A percentile compares a stretch with the other conserved stretches of the same genome.
These are phyloP conservation scores for Montifringilla adamsi DNA, from an alignment of 2,113 vertebrate genomes.

Conservation along the genomic window DNA sequence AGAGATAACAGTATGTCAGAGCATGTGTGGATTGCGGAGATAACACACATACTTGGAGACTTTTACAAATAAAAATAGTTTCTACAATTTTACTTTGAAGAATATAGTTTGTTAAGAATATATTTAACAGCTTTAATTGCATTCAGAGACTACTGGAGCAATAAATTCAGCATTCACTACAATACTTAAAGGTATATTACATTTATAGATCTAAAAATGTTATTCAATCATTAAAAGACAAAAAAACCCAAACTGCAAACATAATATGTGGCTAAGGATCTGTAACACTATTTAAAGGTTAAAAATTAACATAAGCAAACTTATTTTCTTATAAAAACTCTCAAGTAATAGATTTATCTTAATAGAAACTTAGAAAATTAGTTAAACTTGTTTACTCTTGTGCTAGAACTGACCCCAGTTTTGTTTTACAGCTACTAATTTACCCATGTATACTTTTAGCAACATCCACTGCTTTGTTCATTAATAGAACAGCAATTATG, in stretches of 20 bases:
- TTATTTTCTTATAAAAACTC: not conserved
- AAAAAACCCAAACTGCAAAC: not conserved
- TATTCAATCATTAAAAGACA: not conserved
- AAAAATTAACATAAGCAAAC: not conserved
- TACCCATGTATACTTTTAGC: not conserved
- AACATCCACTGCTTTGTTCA: not conserved
- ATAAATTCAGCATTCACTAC: not conserved
- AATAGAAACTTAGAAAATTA: not conserved
- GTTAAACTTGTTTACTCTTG: not conserved
- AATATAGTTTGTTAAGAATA: not conserved
- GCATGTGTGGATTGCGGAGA: slow-evolving; percentile 31
- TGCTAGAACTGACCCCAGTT: not conserved
- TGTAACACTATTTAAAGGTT: not conserved
- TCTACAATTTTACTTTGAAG: not conserved
- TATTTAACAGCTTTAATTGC: not conserved
- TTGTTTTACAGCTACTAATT: not conserved
- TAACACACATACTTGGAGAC: slow-evolving; percentile 30
- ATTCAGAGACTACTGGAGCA: not conserved
- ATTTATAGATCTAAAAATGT: not conserved
- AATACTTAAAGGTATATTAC: not conserved
- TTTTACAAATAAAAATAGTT: slow-evolving; percentile 1
- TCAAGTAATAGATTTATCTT: not conserved
- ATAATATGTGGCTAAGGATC: not conserved
- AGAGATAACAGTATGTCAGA: slow-evolving; percentile 48
- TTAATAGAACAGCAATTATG: not conserved